These are phyloP conservation scores for Lepidocyrtinus sp. DNA, from an alignment of 2,888 invertebrate species.

Conservation along the genomic window DNA sequence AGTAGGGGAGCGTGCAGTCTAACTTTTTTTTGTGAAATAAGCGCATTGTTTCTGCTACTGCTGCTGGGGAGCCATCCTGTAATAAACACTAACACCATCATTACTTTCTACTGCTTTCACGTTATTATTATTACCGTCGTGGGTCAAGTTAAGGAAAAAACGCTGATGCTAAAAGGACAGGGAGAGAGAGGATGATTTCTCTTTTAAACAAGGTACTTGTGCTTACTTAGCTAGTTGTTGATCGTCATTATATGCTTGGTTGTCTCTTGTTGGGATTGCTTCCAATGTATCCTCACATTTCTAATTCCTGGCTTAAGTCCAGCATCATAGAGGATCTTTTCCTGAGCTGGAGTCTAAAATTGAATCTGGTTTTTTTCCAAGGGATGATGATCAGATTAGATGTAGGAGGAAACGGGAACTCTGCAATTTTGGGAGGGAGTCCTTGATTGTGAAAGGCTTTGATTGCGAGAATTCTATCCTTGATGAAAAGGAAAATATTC, in stretches of 20 bases:
- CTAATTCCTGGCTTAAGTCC: slow-evolving; percentile 40
- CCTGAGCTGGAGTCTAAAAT: slow-evolving; percentile 32
- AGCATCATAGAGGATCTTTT: slow-evolving; percentile 32
- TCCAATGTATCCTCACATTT: slow-evolving; percentile 19
- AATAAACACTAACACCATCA: neutral
- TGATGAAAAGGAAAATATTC: no score
- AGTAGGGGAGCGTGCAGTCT: neutral
- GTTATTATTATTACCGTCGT: slow-evolving; percentile 30
- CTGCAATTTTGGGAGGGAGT: neutral
- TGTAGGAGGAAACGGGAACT: slow-evolving; percentile 12
- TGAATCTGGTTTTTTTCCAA: slow-evolving; percentile 52
- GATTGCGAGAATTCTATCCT: no score
- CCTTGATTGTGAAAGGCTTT: slow-evolving; percentile 41
- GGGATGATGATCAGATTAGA: slow-evolving; percentile 34
- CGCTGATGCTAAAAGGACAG: slow-evolving; percentile 33
- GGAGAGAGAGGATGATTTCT: neutral
- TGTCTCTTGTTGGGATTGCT: neutral
- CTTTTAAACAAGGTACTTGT: neutral
- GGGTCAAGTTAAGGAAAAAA: slow-evolving; percentile 45
- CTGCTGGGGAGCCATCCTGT: neutral
- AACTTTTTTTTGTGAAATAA: no score
- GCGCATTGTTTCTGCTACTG: neutral
- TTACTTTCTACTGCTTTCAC: neutral
- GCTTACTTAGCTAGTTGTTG: neutral
- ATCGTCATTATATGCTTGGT: slow-evolving; percentile 2